Conservation (phyloP, 2,113 vertebrate genomes). For the Tetrao urogallus region DNA sequence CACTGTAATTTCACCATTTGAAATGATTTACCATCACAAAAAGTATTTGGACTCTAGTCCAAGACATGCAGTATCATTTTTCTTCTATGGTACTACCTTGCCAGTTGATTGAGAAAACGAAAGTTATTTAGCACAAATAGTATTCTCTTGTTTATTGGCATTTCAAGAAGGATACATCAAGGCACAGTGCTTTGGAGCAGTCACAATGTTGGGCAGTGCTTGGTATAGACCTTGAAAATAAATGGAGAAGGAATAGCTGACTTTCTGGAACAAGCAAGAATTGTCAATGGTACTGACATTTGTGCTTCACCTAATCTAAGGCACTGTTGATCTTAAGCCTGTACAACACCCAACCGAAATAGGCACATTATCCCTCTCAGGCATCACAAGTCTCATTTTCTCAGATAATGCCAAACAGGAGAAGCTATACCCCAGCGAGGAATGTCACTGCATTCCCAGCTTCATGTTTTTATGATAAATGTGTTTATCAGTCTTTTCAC, state of each 20-base stretch:
- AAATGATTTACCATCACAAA: background rate
- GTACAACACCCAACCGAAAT: background rate
- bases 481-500: background rate
- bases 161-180: background rate
- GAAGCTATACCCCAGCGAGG: background rate
- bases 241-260: background rate
- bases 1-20: background rate
- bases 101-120: background rate
- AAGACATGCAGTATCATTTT: background rate
- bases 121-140: background rate
- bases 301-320: background rate
- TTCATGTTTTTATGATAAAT: background rate
- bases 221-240: background rate
- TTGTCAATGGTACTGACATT: background rate
- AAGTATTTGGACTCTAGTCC: background rate
- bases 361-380: background rate
- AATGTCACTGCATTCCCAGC: background rate
- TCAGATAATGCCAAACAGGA: background rate
- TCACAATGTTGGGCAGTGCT: rapidly evolving
- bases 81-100: background rate
- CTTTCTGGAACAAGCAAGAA: background rate
- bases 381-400: background rate
- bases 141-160: background rate
- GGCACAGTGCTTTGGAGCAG: background rate
- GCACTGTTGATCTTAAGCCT: background rate